phyloP scores from a whole-genome alignment of 2,888 invertebrate species.

The Mythimna lalbum region DNA sequence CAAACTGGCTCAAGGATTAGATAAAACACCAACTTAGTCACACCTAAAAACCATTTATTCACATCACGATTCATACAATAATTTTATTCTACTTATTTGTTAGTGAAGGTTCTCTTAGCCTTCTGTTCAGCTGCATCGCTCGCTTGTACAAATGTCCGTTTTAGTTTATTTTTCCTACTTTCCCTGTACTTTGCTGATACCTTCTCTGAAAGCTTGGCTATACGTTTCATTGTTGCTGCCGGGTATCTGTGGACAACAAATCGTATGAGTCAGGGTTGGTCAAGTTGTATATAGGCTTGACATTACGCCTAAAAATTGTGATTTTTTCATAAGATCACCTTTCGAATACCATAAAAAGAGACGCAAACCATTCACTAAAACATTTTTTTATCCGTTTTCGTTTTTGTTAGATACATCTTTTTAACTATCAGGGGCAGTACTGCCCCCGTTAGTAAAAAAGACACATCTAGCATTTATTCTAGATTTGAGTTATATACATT shows the following conservation, averaged over 20 bases:
- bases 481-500: too few species aligned
- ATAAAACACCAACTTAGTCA: background rate
- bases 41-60: conserved; percentile 10
- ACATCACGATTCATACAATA: conserved; percentile 4
- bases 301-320: too few species aligned
- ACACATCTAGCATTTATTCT: too few species aligned
- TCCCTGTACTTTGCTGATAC: conserved; percentile 94
- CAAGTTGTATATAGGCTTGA: too few species aligned
- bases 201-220: conserved; percentile 93
- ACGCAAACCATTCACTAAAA: too few species aligned
- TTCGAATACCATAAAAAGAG: too few species aligned
- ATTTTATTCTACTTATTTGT: conserved; percentile 37
- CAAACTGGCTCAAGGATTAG: too few species aligned
- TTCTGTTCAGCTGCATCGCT: conserved; percentile 95
- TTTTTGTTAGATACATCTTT: too few species aligned
- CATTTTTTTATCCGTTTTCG: too few species aligned
- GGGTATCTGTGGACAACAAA: conserved; percentile 92
- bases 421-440: too few species aligned
- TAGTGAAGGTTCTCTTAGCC: conserved; percentile 89
- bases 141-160: conserved; percentile 94
- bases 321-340: too few species aligned
- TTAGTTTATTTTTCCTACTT: conserved; percentile 91
- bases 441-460: too few species aligned
- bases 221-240: conserved; percentile 94
- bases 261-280: background rate